These are phyloP conservation scores for Tipula confusa DNA, from an alignment of 2,888 invertebrate species.

Conservation along the genomic window DNA sequence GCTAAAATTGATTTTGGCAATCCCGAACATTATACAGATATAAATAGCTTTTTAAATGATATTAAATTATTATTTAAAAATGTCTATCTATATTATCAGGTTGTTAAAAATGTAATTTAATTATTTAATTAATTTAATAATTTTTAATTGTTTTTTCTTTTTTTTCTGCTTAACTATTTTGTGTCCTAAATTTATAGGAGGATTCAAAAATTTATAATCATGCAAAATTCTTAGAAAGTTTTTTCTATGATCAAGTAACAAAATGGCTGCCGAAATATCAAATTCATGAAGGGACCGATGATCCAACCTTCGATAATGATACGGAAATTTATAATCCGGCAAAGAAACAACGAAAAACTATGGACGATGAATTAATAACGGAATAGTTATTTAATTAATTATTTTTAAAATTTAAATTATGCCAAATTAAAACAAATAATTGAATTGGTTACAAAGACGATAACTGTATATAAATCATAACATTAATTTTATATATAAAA, in stretches of 20 bases:
- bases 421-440: neutral
- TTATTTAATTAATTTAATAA: constrained; percentile 28
- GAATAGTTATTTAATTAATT: neutral
- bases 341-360: constrained; percentile 26
- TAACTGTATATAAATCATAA: neutral
- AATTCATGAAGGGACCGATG: constrained; percentile 38
- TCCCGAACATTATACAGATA: constrained; percentile 67
- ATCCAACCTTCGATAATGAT: constrained; percentile 25
- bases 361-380: constrained; percentile 28
- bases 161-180: neutral
- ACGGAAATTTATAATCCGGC: constrained; percentile 15
- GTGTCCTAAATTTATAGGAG: constrained; percentile 53
- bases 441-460: neutral
- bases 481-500: neutral
- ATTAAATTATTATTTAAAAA: constrained; percentile 82
- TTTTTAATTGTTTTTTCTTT: neutral
- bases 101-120: constrained; percentile 54
- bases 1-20: constrained; percentile 71
- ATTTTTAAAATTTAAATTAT: neutral
- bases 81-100: constrained; percentile 79
- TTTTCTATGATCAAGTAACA: constrained; percentile 74
- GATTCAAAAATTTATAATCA: constrained; percentile 73
- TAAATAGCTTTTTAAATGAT: constrained; percentile 74
- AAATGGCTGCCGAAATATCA: constrained; percentile 78
- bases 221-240: constrained; percentile 76